phyloP scores from a whole-genome alignment of 2,797 vertebrate species.

The Apodemus agrarius region DNA sequence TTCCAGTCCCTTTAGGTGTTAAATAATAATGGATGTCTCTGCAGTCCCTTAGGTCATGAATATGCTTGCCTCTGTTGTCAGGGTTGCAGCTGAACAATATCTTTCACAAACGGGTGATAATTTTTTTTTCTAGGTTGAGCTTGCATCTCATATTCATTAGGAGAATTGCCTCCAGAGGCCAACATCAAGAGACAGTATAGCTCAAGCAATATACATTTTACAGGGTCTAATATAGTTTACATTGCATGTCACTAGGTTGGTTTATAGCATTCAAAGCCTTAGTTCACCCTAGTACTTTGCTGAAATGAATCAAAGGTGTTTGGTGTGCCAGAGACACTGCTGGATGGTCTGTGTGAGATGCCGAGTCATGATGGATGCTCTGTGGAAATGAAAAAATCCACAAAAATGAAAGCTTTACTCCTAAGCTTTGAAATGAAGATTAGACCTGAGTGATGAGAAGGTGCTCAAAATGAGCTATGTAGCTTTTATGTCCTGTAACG shows the following conservation, averaged over 20 bases:
- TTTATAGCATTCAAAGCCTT: slow-evolving; percentile 11
- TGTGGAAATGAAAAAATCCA: not conserved
- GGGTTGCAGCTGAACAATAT: slow-evolving; percentile 69
- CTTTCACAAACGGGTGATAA: slow-evolving; percentile 73
- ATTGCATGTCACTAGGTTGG: not conserved
- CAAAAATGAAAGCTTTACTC: not conserved
- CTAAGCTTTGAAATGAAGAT: not conserved
- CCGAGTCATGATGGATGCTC: slow-evolving; percentile 25
- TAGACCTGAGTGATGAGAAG: not conserved
- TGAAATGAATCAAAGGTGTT: slow-evolving; percentile 4
- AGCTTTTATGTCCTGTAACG: not conserved
- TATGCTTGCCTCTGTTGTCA: slow-evolving; percentile 73
- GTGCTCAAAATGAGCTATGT: not conserved
- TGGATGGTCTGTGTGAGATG: slow-evolving; percentile 53
- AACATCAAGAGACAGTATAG: not conserved
- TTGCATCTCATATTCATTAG: slow-evolving; percentile 69
- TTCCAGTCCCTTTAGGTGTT: slow-evolving; percentile 60
- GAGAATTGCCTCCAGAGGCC: slow-evolving; percentile 52
- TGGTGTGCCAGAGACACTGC: not conserved
- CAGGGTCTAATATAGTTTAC: slow-evolving; percentile 5
- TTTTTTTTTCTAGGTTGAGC: slow-evolving; percentile 50
- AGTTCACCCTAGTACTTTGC: not conserved
- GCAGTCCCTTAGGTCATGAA: slow-evolving; percentile 59
- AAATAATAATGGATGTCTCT: slow-evolving; percentile 51
- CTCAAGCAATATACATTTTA: not conserved